Percentiles rank a stretch among this genome's conserved stretches.
These are phyloP conservation scores for Camponotus vicinus DNA, from an alignment of 1,140 invertebrate species.

Conservation along the genomic window DNA sequence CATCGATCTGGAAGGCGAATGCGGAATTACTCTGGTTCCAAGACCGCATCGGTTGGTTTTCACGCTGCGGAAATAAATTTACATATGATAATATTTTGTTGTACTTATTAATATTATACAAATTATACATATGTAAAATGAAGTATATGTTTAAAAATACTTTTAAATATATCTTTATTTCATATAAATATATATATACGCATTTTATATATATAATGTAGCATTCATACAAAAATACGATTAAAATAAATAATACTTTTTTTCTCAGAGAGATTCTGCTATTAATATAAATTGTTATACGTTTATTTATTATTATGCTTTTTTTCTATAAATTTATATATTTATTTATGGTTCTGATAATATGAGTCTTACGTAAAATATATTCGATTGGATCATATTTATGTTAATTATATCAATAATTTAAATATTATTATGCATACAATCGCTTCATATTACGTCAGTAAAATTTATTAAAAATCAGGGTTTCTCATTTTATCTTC, in stretches of 20 bases:
- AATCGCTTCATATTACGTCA: not conserved
- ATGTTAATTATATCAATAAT: not conserved
- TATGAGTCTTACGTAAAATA: not conserved
- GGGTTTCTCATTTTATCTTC: not conserved
- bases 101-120: not conserved
- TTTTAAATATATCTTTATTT: not conserved
- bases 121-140: not conserved
- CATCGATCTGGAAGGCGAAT: slow-evolving; percentile 88
- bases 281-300: slow-evolving; percentile 4
- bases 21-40: slow-evolving; percentile 91
- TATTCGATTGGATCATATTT: not conserved
- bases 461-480: not conserved
- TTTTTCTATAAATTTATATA: too few relatives aligned
- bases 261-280: not conserved
- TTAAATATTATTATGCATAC: not conserved
- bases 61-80: slow-evolving; percentile 70
- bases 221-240: not conserved
- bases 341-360: too few relatives aligned
- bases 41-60: slow-evolving; percentile 87
- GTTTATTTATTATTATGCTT: too few relatives aligned
- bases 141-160: not conserved
- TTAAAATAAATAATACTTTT: slow-evolving; percentile 12
- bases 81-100: not conserved
- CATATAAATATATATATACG: not conserved
- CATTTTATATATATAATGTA: not conserved